A percentile compares a stretch with the other conserved stretches of the same genome.
Evolutionary conservation across 2,797 vertebrate species (phyloP).

Genomic region (Thalassophryne amazonica): DNA sequence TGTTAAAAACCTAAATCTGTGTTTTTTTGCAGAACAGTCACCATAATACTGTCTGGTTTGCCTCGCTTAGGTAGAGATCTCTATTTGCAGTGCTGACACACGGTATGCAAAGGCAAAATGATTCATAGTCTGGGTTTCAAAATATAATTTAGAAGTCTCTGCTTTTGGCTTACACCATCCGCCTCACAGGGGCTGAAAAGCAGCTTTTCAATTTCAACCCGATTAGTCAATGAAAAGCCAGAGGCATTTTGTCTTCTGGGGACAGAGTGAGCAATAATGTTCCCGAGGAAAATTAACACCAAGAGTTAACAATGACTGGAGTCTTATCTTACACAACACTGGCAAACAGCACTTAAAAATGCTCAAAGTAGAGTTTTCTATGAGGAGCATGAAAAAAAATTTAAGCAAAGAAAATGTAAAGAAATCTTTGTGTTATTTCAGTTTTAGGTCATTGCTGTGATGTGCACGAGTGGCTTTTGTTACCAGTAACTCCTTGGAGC

Average conservation of each 20-base stretch:
- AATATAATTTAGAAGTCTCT: too few species aligned
- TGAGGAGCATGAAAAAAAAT: too few species aligned
- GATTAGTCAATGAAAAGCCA: constrained; percentile 56
- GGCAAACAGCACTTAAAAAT: constrained; percentile 3
- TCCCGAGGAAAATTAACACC: constrained; percentile 23
- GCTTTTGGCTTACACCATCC: background rate
- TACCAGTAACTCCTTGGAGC: background rate
- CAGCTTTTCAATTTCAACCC: constrained; percentile 67
- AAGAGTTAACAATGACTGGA: constrained; percentile 6
- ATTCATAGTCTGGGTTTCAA: too few species aligned
- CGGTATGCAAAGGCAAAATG: too few species aligned
- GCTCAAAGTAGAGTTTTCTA: too few species aligned
- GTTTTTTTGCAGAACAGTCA: too few species aligned
- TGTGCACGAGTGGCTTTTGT: background rate
- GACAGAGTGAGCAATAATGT: constrained; percentile 21
- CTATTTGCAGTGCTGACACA: too few species aligned
- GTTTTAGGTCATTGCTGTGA: background rate
- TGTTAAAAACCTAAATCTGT: too few species aligned
- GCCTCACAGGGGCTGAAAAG: constrained; percentile 46
- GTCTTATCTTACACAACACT: constrained; percentile 8
- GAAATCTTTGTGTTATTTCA: background rate
- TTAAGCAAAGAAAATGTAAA: background rate
- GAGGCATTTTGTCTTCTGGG: constrained; percentile 32
- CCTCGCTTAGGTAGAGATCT: too few species aligned
- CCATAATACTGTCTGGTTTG: too few species aligned